phyloP scores from a whole-genome alignment of 92 coral and sea anemone genomes.

The Heliopora coerulea region DNA sequence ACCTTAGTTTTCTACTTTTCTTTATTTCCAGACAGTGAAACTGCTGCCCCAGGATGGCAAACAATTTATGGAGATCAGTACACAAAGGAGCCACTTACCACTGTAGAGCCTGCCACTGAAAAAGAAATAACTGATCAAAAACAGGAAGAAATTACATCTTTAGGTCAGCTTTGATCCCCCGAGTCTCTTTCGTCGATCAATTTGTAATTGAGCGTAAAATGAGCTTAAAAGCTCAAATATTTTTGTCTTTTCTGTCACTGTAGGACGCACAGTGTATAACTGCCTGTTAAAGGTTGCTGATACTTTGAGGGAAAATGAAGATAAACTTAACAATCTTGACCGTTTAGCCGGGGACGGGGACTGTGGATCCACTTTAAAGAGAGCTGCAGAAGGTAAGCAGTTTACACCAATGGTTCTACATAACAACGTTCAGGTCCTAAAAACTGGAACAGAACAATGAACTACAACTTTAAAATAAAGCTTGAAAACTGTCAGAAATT shows the following conservation, averaged over 20 bases:
- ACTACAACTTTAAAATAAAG: no score
- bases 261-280: constrained; percentile 25
- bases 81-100: constrained; percentile 48
- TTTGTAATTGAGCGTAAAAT: background rate
- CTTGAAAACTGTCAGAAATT: no score
- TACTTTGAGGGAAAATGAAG: constrained; percentile 62
- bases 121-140: background rate
- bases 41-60: constrained; percentile 86
- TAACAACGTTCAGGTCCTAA: background rate
- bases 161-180: constrained; percentile 46
- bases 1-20: background rate
- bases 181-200: background rate
- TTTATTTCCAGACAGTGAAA: constrained; percentile 50
- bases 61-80: constrained; percentile 56
- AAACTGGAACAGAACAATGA: no score
- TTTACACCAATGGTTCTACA: background rate
- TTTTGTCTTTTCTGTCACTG: background rate
- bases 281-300: constrained; percentile 49
- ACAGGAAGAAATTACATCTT: constrained; percentile 38
- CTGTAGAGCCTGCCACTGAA: constrained; percentile 38
- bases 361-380: constrained; percentile 84
- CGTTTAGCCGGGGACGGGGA: constrained; percentile 93
- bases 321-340: constrained; percentile 74
- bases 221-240: background rate
- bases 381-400: constrained; percentile 75